Percentiles rank a stretch among this genome's conserved stretches.
Conservation (phyloP, 2,113 vertebrate genomes). For the Abramis brama region DNA sequence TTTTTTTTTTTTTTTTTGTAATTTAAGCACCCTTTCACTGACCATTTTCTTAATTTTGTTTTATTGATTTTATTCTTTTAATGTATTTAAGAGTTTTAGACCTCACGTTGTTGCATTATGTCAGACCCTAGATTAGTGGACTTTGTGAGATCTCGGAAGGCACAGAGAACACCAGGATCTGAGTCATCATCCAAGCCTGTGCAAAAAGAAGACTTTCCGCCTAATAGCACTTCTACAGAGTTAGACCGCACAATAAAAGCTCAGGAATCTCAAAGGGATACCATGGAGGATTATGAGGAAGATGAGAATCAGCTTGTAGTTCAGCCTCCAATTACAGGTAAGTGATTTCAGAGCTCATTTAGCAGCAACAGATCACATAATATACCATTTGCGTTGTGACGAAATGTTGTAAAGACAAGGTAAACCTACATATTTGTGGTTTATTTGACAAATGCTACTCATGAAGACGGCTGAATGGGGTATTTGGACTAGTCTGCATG, state of each 20-base stretch:
- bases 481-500: not conserved
- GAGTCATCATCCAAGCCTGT: slow-evolving; percentile 48
- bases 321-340: slow-evolving; percentile 72
- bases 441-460: not conserved
- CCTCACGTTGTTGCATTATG: slow-evolving; percentile 48
- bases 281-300: slow-evolving; percentile 69
- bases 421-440: not conserved
- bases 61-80: not conserved
- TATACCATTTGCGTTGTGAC: no score
- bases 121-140: slow-evolving; percentile 88
- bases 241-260: slow-evolving; percentile 42
- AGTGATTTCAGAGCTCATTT: slow-evolving; percentile 2
- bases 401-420: not conserved
- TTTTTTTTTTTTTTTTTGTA: not conserved
- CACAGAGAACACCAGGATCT: slow-evolving; percentile 59
- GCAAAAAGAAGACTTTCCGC: slow-evolving; percentile 37
- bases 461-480: not conserved
- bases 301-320: slow-evolving; percentile 40
- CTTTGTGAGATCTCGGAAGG: slow-evolving; percentile 83
- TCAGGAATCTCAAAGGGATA: slow-evolving; percentile 57
- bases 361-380: not conserved
- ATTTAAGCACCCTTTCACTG: not conserved
- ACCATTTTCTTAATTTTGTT: not conserved
- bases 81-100: not conserved
- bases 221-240: slow-evolving; percentile 22